Evolutionary conservation across 2,888 invertebrate genomes (phyloP).

Genomic region (Phortica magna): DNA sequence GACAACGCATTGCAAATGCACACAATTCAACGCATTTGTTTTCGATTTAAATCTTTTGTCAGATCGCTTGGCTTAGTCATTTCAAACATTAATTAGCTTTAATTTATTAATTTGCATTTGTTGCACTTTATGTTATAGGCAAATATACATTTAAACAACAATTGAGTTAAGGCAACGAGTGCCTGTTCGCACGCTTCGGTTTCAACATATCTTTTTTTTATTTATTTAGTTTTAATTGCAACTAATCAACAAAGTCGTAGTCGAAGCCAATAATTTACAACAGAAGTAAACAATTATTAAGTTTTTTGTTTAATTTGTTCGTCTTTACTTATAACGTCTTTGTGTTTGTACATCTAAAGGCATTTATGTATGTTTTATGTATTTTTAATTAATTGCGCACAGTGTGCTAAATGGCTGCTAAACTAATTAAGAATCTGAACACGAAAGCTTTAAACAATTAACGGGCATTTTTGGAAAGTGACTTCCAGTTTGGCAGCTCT

Average conservation of each 20-base stretch:
- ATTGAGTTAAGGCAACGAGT: background rate
- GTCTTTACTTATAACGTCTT: conserved; percentile 27
- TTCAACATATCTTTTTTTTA: background rate
- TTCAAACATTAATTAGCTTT: conserved; percentile 3
- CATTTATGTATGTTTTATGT: conserved; percentile 33
- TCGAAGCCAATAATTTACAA: conserved; percentile 31
- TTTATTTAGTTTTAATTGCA: conserved; percentile 4
- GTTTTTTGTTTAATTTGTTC: conserved; percentile 41
- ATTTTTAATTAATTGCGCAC: conserved; percentile 49
- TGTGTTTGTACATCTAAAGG: conserved; percentile 35
- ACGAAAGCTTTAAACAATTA: background rate
- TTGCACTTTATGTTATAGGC: background rate
- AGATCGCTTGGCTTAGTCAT: background rate
- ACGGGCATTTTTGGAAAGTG: background rate
- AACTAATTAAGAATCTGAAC: conserved; percentile 37
- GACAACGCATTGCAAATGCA: background rate
- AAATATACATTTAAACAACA: conserved; percentile 8
- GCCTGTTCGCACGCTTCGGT: background rate
- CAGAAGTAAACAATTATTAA: conserved; percentile 11
- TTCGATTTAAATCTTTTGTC: background rate
- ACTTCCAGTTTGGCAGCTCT: conserved; percentile 3
- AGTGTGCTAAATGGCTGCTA: conserved; percentile 46
- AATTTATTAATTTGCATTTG: background rate
- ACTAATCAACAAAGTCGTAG: background rate
- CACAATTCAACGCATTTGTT: conserved; percentile 28